A percentile compares a stretch with the other conserved stretches of the same genome.
Conservation (phyloP, 2,888 invertebrate species). For the Leptodirus hochenwartii region DNA sequence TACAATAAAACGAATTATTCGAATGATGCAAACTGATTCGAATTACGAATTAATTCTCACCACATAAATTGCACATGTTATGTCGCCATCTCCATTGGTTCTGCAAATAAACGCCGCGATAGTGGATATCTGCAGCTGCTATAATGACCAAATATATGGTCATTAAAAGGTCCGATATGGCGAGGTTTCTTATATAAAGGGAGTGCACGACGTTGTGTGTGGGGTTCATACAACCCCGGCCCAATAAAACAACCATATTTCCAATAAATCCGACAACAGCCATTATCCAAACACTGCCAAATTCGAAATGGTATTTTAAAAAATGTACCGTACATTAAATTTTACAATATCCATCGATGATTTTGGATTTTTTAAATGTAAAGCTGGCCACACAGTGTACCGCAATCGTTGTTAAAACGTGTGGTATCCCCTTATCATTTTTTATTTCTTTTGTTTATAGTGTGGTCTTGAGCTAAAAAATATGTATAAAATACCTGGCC, state of each 20-base stretch:
- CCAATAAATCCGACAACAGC: constrained; percentile 37
- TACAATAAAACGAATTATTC: constrained; percentile 15
- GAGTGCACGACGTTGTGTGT: constrained; percentile 40
- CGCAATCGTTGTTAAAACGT: too few relatives aligned
- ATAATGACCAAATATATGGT: constrained; percentile 40
- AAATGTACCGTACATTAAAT: too few relatives aligned
- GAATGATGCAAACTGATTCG: too few relatives aligned
- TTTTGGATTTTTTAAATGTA: too few relatives aligned
- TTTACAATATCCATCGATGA: too few relatives aligned
- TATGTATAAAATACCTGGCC: constrained; percentile 30
- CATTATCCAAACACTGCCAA: constrained; percentile 43
- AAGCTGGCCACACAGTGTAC: too few relatives aligned
- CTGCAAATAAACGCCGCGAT: constrained; percentile 35
- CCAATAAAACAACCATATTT: constrained; percentile 35
- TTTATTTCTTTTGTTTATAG: too few relatives aligned
- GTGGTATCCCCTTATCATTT: too few relatives aligned
- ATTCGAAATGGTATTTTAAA: too few relatives aligned
- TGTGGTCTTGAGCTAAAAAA: too few relatives aligned
- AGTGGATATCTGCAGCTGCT: constrained; percentile 32
- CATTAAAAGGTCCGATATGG: constrained; percentile 43
- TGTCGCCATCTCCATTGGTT: constrained; percentile 38
- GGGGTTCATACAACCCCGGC: constrained; percentile 28
- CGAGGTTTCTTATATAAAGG: constrained; percentile 40
- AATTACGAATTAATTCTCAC: constrained; percentile 20
- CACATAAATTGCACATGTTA: constrained; percentile 34